Evolutionary conservation across 2,113 vertebrate species (phyloP).

Genomic region (Callocephalon fimbriatum): DNA sequence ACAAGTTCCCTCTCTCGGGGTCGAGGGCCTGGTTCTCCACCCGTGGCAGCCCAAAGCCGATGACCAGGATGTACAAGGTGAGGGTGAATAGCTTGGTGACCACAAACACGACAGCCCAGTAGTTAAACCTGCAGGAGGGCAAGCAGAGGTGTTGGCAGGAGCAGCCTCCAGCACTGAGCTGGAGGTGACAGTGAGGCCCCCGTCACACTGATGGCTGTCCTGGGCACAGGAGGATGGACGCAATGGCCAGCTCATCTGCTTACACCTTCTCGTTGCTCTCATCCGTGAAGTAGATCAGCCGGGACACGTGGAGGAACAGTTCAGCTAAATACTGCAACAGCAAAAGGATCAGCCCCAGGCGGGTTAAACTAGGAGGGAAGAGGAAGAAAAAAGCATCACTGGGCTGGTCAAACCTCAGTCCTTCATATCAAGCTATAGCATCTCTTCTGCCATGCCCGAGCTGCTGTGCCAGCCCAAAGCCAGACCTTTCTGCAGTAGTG

Average conservation of each 20-base stretch:
- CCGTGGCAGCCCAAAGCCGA: conserved; percentile 92
- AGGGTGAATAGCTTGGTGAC: conserved; percentile 91
- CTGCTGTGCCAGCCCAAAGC: neutral
- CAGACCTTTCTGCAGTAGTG: neutral
- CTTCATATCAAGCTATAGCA: neutral
- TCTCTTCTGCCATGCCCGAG: neutral
- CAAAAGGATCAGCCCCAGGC: conserved; percentile 89
- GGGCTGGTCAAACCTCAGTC: neutral
- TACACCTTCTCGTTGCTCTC: conserved; percentile 96
- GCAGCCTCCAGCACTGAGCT: neutral
- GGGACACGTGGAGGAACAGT: conserved; percentile 90
- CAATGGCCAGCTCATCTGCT: conserved; percentile 20
- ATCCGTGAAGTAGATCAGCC: conserved; percentile 91
- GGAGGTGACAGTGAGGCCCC: neutral
- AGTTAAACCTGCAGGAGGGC: conserved; percentile 84
- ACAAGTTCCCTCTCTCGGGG: conserved; percentile 86
- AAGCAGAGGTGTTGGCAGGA: neutral
- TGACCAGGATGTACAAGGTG: conserved; percentile 91
- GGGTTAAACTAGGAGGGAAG: conserved; percentile 82
- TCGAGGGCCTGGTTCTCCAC: conserved; percentile 89
- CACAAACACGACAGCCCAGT: conserved; percentile 92
- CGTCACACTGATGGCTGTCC: accelerated
- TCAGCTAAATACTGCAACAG: conserved; percentile 92
- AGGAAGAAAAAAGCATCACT: neutral
- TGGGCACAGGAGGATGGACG: neutral